phyloP scores from a whole-genome alignment of 2,888 invertebrate genomes.

The Eristalinus sepulchralis region DNA sequence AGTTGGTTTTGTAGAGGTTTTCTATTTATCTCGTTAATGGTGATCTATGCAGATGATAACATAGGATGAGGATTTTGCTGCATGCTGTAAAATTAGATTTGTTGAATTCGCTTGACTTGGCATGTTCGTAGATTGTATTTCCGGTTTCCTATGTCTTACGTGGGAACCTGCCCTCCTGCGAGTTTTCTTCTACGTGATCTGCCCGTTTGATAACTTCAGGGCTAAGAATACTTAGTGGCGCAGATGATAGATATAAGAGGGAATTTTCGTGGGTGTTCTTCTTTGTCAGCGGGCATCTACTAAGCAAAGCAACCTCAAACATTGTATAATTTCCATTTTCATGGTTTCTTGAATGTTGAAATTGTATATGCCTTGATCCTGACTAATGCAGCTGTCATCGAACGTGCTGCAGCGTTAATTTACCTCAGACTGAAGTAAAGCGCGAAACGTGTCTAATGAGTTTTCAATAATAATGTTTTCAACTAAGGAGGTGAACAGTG shows the following conservation, averaged over 20 bases:
- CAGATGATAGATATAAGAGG: not conserved
- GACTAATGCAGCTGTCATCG: not conserved
- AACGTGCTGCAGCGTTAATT: not conserved
- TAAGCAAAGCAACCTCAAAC: no score
- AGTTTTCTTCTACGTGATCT: not conserved
- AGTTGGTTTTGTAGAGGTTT: not conserved
- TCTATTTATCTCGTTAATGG: conserved; percentile 19
- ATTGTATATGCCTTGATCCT: not conserved
- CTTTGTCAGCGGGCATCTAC: not conserved
- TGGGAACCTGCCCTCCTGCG: not conserved
- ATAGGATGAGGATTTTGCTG: not conserved
- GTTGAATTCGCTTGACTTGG: not conserved
- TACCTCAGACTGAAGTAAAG: not conserved
- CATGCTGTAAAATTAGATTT: not conserved
- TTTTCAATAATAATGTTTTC: not conserved
- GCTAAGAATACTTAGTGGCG: not conserved
- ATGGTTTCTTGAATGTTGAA: not conserved
- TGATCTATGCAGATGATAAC: conserved; percentile 14
- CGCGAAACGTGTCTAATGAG: not conserved
- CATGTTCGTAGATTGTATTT: not conserved
- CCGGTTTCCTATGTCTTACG: not conserved
- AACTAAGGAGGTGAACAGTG: no score
- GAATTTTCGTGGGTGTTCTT: not conserved
- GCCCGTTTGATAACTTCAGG: not conserved
- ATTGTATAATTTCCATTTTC: no score